phyloP scores from a whole-genome alignment of 2,113 vertebrate genomes.

The Etheostoma cragini region DNA sequence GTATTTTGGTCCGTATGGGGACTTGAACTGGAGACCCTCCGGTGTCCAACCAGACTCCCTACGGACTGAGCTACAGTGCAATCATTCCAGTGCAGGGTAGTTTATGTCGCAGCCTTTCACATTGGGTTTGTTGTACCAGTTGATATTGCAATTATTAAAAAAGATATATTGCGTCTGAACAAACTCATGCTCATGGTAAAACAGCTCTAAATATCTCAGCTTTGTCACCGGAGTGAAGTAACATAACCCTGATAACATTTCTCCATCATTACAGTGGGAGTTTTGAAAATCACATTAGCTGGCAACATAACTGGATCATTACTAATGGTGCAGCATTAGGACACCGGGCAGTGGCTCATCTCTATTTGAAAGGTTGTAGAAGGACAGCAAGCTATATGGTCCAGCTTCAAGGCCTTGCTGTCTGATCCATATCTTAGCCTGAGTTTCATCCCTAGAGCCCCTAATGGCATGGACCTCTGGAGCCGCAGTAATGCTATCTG shows the following conservation, averaged over 20 bases:
- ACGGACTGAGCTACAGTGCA: no score
- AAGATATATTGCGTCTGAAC: not conserved
- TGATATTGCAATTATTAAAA: no score
- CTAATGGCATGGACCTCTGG: conserved; percentile 95
- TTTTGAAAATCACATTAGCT: conserved; percentile 33
- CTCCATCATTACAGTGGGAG: conserved; percentile 3
- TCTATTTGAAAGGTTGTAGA: conserved; percentile 63
- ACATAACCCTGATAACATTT: not conserved
- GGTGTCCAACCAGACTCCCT: no score
- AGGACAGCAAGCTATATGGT: conserved; percentile 82
- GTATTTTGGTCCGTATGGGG: no score
- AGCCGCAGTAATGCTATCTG: conserved; percentile 96
- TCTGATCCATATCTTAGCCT: conserved; percentile 95
- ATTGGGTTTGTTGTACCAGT: no score
- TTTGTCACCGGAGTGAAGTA: not conserved
- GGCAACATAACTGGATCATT: conserved; percentile 24
- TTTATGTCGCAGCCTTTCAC: no score
- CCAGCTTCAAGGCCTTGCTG: conserved; percentile 91
- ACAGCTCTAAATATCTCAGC: not conserved
- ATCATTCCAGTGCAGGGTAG: no score
- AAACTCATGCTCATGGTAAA: not conserved
- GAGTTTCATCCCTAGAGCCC: conserved; percentile 94
- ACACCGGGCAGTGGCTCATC: conserved; percentile 36
- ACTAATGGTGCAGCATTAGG: conserved; percentile 4
- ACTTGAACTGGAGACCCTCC: no score